Evolutionary conservation across 30 jellyfish, hydroid and myxozoan species (phyloP).

Genomic region (Sanderia malayensis): DNA sequence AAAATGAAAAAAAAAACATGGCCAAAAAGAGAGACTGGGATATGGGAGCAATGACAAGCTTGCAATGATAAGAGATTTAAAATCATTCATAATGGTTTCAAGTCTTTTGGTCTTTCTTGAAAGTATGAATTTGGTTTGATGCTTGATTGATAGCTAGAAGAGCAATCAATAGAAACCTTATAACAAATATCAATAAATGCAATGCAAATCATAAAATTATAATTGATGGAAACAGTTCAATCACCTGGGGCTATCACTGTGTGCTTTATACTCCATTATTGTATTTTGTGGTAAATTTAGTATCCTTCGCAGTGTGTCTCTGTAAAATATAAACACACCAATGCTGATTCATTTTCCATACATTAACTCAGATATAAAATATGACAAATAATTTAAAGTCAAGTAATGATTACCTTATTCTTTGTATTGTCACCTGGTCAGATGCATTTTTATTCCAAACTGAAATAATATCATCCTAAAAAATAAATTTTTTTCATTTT

Average conservation of each 20-base stretch:
- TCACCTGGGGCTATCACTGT: conserved; percentile 82
- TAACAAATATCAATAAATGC: not conserved
- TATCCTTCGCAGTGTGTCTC: conserved; percentile 87
- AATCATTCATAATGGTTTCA: conserved; percentile 15
- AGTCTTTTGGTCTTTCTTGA: conserved; percentile 23
- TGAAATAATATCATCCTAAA: conserved; percentile 92
- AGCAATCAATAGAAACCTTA: not conserved
- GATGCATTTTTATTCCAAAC: conserved; percentile 94
- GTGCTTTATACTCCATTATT: conserved; percentile 98
- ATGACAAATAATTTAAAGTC: no score
- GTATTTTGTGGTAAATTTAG: conserved; percentile 95
- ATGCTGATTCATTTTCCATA: no score
- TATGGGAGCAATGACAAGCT: no score
- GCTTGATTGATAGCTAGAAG: conserved; percentile 89
- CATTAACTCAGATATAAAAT: no score
- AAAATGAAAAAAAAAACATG: no score
- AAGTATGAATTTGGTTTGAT: conserved; percentile 75
- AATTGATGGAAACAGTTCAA: not conserved
- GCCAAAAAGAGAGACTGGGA: no score
- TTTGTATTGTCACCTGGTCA: conserved; percentile 84
- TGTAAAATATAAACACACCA: no score
- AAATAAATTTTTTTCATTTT: no score
- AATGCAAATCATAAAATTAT: not conserved
- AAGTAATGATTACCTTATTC: conserved; percentile 70
- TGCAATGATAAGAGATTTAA: no score